A percentile compares a stretch with the other conserved stretches of the same genome.
Evolutionary conservation across 2,113 vertebrate genomes (phyloP).

Genomic region (Pollachius pollachius): DNA sequence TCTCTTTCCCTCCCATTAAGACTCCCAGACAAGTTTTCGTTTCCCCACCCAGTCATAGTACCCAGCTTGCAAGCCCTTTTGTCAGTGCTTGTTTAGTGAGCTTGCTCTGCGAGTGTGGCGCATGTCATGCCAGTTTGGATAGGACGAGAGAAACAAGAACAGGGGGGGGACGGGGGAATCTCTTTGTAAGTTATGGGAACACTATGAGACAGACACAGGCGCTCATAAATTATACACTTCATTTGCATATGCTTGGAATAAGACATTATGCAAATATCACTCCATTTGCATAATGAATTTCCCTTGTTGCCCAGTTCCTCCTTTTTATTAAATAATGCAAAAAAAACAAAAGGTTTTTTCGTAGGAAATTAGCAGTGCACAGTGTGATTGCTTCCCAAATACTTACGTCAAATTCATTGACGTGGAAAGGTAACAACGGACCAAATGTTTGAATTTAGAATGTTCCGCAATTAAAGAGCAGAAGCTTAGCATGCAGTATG

Average conservation of each 20-base stretch:
- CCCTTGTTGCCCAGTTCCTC: constrained; percentile 84
- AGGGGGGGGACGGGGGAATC: constrained; percentile 39
- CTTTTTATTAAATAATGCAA: constrained; percentile 76
- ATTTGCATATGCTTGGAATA: constrained; percentile 96
- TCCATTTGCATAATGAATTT: constrained; percentile 96
- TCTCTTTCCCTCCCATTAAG: constrained; percentile 52
- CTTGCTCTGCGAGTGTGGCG: constrained; percentile 54
- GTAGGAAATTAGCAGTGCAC: constrained; percentile 61
- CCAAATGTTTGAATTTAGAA: not conserved
- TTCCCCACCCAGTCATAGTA: constrained; percentile 62
- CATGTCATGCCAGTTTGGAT: constrained; percentile 64
- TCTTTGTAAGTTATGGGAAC: constrained; percentile 92
- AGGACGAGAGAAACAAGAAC: constrained; percentile 54
- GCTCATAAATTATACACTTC: constrained; percentile 94
- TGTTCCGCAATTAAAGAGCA: not conserved
- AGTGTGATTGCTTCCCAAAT: constrained; percentile 38
- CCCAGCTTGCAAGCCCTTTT: constrained; percentile 57
- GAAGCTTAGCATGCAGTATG: not conserved
- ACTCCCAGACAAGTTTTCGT: constrained; percentile 57
- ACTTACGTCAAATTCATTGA: constrained; percentile 2
- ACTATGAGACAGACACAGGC: constrained; percentile 86
- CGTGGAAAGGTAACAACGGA: not conserved
- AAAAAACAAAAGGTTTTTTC: constrained; percentile 62
- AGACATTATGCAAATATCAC: constrained; percentile 95
- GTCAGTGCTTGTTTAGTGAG: constrained; percentile 63